Conservation (phyloP, 2,113 vertebrate species). For the Dolichallabes microphthalmus region DNA sequence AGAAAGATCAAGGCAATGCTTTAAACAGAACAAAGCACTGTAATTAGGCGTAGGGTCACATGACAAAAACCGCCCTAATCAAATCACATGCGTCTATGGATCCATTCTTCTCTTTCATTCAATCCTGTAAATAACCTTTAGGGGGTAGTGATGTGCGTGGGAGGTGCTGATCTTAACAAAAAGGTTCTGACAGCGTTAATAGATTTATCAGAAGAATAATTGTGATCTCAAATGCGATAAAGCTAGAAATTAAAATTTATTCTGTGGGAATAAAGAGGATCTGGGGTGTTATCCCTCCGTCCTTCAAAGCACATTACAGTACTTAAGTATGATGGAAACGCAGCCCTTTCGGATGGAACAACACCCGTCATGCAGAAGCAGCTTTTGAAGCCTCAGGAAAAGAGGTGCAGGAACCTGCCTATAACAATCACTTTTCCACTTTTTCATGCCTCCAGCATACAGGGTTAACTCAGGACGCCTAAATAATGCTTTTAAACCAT, state of each 20-base stretch:
- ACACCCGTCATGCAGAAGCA: slow-evolving; percentile 8
- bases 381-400: neutral
- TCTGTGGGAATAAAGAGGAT: neutral
- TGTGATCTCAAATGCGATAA: neutral
- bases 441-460: neutral
- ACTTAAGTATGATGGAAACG: neutral
- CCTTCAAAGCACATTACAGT: neutral
- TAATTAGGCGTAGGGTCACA: slow-evolving; percentile 12
- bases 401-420: slow-evolving; percentile 4
- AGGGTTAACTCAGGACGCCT: neutral
- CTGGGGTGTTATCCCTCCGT: neutral
- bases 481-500: neutral
- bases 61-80: neutral
- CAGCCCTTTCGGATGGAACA: slow-evolving; percentile 10
- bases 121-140: slow-evolving; percentile 15
- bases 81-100: neutral
- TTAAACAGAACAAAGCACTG: slow-evolving; percentile 20
- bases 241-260: neutral
- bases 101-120: neutral
- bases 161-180: neutral
- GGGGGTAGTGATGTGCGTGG: neutral
- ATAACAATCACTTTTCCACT: neutral
- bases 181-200: neutral
- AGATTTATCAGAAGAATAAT: neutral
- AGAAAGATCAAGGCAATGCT: neutral